These are phyloP conservation scores for Atta cephalotes DNA, from an alignment of 1,140 invertebrate species.

Conservation along the genomic window DNA sequence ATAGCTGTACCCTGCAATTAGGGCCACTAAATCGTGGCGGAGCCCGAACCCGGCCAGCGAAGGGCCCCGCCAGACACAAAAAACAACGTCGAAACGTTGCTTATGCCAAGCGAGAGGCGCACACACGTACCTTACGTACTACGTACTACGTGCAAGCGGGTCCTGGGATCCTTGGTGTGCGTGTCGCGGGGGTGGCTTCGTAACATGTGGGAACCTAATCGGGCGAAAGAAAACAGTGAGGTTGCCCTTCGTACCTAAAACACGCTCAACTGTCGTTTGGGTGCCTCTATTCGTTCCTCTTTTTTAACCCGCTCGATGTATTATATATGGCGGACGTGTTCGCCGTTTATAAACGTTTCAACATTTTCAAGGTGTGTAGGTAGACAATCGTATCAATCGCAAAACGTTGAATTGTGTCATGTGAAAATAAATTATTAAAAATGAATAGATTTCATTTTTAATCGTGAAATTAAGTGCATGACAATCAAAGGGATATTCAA, in stretches of 20 bases:
- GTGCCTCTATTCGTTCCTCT: neutral
- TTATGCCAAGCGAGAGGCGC: slow-evolving; percentile 76
- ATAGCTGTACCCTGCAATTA: slow-evolving; percentile 87
- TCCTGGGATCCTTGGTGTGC: slow-evolving; percentile 56
- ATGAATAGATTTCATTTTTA: neutral
- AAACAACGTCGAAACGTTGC: slow-evolving; percentile 85
- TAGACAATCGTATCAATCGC: neutral
- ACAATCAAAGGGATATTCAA: neutral
- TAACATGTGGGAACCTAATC: slow-evolving; percentile 84
- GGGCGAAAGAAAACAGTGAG: slow-evolving; percentile 62
- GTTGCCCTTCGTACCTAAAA: slow-evolving; percentile 57
- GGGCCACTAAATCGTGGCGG: slow-evolving; percentile 87
- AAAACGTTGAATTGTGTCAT: neutral
- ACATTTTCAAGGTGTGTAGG: neutral
- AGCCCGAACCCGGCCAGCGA: slow-evolving; percentile 83
- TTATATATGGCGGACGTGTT: neutral
- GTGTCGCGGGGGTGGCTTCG: slow-evolving; percentile 84
- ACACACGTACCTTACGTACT: slow-evolving; percentile 64
- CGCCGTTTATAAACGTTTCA: neutral
- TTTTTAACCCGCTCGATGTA: neutral
- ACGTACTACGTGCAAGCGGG: slow-evolving; percentile 1
- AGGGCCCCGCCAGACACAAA: slow-evolving; percentile 86
- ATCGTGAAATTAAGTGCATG: neutral
- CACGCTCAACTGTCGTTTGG: slow-evolving; percentile 53
- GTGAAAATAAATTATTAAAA: neutral